These are phyloP conservation scores for Stratiomys singularior DNA, from an alignment of 2,888 invertebrate species.

Conservation along the genomic window DNA sequence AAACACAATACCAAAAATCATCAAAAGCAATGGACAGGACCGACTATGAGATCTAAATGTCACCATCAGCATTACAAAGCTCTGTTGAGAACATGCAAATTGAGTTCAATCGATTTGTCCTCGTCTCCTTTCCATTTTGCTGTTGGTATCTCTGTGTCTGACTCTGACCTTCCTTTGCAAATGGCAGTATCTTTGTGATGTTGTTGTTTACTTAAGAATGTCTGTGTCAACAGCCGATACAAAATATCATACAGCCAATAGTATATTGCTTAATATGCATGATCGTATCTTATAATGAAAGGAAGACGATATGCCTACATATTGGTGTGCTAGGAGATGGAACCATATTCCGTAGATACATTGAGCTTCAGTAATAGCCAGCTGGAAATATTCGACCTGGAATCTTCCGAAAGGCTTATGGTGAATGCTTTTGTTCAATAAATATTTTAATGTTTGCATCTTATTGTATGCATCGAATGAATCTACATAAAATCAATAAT, in stretches of 20 bases:
- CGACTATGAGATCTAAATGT: neutral
- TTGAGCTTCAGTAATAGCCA: too few relatives aligned
- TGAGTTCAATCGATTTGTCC: conserved; percentile 17
- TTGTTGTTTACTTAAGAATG: neutral
- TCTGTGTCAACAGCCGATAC: neutral
- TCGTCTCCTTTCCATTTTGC: neutral
- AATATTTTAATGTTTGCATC: too few relatives aligned
- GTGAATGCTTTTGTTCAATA: too few relatives aligned
- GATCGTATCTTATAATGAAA: neutral
- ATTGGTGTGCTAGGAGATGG: neutral
- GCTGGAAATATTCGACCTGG: too few relatives aligned
- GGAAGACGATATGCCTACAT: neutral
- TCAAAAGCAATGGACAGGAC: too few relatives aligned
- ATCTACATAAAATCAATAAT: too few relatives aligned
- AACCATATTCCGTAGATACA: neutral
- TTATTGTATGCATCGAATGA: too few relatives aligned
- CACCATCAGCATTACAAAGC: neutral
- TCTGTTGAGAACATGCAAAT: conserved; percentile 4
- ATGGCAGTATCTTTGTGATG: neutral
- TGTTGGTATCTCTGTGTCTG: too few relatives aligned
- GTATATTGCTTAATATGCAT: neutral
- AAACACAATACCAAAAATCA: too few relatives aligned
- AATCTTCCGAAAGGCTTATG: too few relatives aligned
- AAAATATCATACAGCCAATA: neutral
- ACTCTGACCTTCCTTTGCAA: neutral